These are phyloP conservation scores for Sebastes iracundus DNA, from an alignment of 2,797 vertebrate species.

Conservation along the genomic window DNA sequence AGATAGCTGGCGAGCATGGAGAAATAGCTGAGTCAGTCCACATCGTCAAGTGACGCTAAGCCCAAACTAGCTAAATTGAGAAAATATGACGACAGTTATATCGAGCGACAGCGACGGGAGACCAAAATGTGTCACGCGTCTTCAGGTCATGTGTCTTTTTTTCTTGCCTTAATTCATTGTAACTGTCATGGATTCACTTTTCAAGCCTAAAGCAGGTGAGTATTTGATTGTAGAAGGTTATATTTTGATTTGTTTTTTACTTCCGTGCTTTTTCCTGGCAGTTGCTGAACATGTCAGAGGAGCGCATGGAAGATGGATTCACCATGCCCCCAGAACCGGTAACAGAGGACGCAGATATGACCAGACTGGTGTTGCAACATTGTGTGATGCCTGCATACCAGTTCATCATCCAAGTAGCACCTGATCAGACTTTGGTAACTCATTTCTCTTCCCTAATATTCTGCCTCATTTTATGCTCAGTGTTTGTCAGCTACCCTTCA, in stretches of 20 bases:
- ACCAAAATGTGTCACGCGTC: no score
- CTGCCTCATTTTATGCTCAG: not conserved
- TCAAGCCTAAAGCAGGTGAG: not conserved
- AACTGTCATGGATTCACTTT: not conserved
- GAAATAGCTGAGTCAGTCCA: no score
- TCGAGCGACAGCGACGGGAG: no score
- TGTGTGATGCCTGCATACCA: conserved; percentile 82
- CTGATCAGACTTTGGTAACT: conserved; percentile 75
- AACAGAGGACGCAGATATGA: conserved; percentile 67
- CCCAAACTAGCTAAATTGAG: no score
- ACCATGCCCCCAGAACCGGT: conserved; percentile 40
- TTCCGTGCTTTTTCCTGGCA: conserved; percentile 14
- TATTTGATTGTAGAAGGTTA: not conserved
- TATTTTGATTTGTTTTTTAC: not conserved
- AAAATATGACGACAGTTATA: no score
- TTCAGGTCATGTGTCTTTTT: no score
- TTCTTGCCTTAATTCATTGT: no score
- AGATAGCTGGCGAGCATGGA: no score
- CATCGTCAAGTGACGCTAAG: no score
- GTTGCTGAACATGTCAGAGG: conserved; percentile 73
- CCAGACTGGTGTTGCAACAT: conserved; percentile 73
- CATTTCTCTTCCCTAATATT: not conserved
- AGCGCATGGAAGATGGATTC: conserved; percentile 62
- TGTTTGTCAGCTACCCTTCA: not conserved
- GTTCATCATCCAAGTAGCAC: conserved; percentile 82